phyloP scores from a whole-genome alignment of 2,797 vertebrate species.

The Chiroxiphia lanceolata region DNA sequence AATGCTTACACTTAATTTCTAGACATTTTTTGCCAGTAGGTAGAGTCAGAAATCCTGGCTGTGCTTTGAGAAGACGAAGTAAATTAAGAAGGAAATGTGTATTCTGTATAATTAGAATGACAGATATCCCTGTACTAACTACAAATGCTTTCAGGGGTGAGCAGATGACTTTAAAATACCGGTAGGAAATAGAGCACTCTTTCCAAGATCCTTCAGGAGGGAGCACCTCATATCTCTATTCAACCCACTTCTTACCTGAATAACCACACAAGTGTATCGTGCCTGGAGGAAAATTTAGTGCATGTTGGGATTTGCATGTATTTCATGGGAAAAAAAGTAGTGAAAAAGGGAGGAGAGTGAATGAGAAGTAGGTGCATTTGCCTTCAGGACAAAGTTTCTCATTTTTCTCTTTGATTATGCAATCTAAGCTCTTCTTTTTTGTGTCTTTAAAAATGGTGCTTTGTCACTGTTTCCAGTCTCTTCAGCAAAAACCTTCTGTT shows the following conservation, averaged over 20 bases:
- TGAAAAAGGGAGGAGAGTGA: conserved; percentile 61
- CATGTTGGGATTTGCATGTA: conserved; percentile 66
- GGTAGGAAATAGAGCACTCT: neutral
- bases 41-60: neutral
- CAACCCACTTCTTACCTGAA: conserved; percentile 37
- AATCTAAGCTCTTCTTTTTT: neutral
- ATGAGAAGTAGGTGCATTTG: conserved; percentile 47
- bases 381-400: conserved; percentile 65
- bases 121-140: neutral
- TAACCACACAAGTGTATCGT: conserved; percentile 50
- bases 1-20: neutral
- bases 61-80: neutral
- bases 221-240: neutral
- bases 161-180: neutral
- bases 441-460: neutral
- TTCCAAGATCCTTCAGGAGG: neutral
- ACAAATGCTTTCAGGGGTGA: neutral
- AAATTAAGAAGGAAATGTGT: neutral
- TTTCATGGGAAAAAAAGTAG: conserved; percentile 63
- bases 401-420: conserved; percentile 57
- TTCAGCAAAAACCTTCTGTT: neutral
- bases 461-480: conserved; percentile 20
- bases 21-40: neutral
- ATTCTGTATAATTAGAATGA: neutral
- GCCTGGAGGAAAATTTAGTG: conserved; percentile 61